Evolutionary conservation across 2,888 invertebrate species (phyloP).

Genomic region (Drosophila paranaensis): DNA sequence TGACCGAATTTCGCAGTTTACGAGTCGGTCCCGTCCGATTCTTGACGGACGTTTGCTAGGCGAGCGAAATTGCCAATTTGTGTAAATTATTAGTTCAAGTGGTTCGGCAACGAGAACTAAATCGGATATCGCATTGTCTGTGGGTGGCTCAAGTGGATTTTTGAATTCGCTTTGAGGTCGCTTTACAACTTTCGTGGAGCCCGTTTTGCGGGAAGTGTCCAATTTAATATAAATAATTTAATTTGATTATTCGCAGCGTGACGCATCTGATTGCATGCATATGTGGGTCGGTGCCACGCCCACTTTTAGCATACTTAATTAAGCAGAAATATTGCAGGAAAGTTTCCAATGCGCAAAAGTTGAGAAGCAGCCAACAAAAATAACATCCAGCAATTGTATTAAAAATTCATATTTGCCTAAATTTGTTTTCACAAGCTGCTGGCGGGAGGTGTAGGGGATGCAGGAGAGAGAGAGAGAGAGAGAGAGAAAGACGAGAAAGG

Average conservation of each 20-base stretch:
- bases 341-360: constrained; percentile 62
- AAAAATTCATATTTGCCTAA: constrained; percentile 78
- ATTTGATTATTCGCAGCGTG: constrained; percentile 59
- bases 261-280: constrained; percentile 40
- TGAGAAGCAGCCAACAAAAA: constrained; percentile 43
- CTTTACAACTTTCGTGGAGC: constrained; percentile 4
- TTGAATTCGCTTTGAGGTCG: constrained; percentile 20
- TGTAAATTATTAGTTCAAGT: constrained; percentile 79
- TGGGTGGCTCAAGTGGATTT: background rate
- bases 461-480: background rate
- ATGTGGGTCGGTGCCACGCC: constrained; percentile 22
- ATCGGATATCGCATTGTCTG: constrained; percentile 31
- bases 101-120: constrained; percentile 30
- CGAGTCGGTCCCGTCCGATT: constrained; percentile 32
- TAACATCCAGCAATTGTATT: constrained; percentile 62
- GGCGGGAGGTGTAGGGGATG: background rate
- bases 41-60: constrained; percentile 67
- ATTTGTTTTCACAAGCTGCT: constrained; percentile 58
- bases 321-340: constrained; percentile 67
- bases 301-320: constrained; percentile 70
- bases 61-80: constrained; percentile 76
- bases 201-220: background rate
- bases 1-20: constrained; percentile 75
- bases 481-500: background rate
- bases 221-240: constrained; percentile 66